phyloP scores from a whole-genome alignment of 1,140 invertebrate genomes.

The Solenopsis invicta region DNA sequence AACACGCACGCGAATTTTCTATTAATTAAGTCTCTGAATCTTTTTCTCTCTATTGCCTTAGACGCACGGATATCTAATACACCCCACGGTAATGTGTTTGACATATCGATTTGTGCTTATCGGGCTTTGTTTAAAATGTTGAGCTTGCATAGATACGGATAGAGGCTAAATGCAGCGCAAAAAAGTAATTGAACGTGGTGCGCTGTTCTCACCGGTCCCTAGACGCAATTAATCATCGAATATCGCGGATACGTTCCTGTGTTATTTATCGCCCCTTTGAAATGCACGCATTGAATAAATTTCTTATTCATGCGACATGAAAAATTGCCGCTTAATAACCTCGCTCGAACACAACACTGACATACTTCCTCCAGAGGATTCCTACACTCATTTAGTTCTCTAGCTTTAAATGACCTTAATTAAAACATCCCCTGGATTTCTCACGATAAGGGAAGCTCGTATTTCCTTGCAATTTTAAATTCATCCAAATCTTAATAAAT shows the following conservation, averaged over 20 bases:
- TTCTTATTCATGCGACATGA: conserved; percentile 63
- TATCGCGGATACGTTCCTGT: conserved; percentile 58
- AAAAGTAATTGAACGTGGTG: conserved; percentile 60
- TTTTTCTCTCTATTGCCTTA: background rate
- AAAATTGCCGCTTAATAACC: conserved; percentile 62
- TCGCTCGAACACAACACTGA: conserved; percentile 27
- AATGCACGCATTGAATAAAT: conserved; percentile 66
- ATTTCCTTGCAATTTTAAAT: conserved; percentile 16
- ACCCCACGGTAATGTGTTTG: conserved; percentile 22
- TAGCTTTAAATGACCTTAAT: background rate
- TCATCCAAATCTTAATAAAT: background rate
- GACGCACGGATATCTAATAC: background rate
- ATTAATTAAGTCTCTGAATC: background rate
- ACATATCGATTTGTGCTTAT: conserved; percentile 49
- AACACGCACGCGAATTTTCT: conserved; percentile 4
- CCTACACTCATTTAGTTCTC: background rate
- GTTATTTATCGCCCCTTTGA: conserved; percentile 59
- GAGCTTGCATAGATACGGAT: conserved; percentile 59
- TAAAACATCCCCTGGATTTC: conserved; percentile 7
- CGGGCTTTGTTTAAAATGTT: conserved; percentile 58
- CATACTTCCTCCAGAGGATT: background rate
- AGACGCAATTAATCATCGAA: conserved; percentile 62
- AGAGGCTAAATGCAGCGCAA: conserved; percentile 45
- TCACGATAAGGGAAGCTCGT: background rate
- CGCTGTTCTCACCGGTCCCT: conserved; percentile 50